Evolutionary conservation across 2,888 invertebrate genomes (phyloP).

Genomic region (Platerodrilus igneus): DNA sequence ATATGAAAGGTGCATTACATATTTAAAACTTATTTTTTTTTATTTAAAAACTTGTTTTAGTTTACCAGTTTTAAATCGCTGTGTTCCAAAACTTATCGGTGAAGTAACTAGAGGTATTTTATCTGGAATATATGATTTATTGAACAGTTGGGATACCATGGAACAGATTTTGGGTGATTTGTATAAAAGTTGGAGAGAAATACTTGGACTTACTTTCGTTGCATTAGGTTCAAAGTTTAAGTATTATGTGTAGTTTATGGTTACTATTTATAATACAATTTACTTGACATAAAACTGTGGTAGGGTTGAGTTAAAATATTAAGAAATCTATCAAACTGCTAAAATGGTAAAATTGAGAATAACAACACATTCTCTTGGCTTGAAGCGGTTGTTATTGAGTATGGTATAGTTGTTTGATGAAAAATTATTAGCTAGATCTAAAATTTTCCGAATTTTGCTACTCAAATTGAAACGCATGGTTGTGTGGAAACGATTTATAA

Average conservation of each 20-base stretch:
- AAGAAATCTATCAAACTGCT: too few species aligned
- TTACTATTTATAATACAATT: background rate
- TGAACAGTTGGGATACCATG: conserved; percentile 84
- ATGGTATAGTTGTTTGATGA: too few species aligned
- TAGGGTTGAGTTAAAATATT: too few species aligned
- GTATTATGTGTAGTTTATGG: too few species aligned
- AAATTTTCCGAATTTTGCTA: too few species aligned
- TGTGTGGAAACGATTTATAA: too few species aligned
- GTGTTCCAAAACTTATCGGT: conserved; percentile 72
- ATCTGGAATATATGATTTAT: conserved; percentile 69
- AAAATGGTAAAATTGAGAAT: too few species aligned
- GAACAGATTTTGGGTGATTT: conserved; percentile 86
- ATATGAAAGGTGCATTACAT: conserved; percentile 57
- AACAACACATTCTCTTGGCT: too few species aligned
- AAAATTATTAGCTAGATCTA: too few species aligned
- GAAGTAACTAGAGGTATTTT: conserved; percentile 61
- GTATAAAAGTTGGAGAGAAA: conserved; percentile 82
- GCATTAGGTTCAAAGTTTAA: conserved; percentile 63
- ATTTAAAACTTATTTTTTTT: conserved; percentile 4
- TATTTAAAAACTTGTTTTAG: conserved; percentile 45
- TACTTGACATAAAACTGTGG: background rate
- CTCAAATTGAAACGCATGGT: too few species aligned
- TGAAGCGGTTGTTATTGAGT: too few species aligned
- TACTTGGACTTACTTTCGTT: conserved; percentile 73
- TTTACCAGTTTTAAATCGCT: conserved; percentile 76